Evolutionary conservation across 1,140 invertebrate genomes (phyloP).

Genomic region (Tetramorium parvispinum): DNA sequence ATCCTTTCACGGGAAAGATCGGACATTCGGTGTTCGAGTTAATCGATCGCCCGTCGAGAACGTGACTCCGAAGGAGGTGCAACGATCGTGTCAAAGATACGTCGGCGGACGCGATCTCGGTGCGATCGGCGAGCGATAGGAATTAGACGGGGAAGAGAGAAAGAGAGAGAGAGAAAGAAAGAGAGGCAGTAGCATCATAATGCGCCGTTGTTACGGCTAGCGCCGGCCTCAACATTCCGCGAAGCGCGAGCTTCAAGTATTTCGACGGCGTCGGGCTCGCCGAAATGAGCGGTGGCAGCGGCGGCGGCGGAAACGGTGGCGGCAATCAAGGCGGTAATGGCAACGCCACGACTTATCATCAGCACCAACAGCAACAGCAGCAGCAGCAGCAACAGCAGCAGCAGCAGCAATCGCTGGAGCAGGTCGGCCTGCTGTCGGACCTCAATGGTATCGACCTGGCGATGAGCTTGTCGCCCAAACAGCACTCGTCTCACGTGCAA

Average conservation of each 20-base stretch:
- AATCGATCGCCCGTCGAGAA: too few relatives aligned
- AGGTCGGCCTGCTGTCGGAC: constrained; percentile 89
- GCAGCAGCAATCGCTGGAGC: constrained; percentile 83
- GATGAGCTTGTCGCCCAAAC: constrained; percentile 95
- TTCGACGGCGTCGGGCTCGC: constrained; percentile 83
- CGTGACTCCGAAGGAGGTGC: background rate
- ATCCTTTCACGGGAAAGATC: background rate
- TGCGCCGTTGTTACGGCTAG: constrained; percentile 73
- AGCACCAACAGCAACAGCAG: constrained; percentile 80
- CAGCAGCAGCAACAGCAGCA: constrained; percentile 82
- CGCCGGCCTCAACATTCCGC: constrained; percentile 82
- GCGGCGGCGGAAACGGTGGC: constrained; percentile 78
- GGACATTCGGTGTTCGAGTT: background rate
- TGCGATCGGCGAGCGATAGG: background rate
- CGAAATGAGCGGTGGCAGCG: constrained; percentile 85
- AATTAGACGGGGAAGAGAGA: background rate
- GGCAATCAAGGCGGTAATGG: constrained; percentile 76
- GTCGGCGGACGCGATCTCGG: background rate
- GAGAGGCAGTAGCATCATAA: constrained; percentile 27
- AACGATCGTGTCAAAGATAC: background rate
- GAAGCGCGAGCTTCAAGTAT: constrained; percentile 83
- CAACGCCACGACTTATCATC: constrained; percentile 81
- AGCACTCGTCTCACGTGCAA: constrained; percentile 86
- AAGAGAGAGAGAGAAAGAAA: background rate
- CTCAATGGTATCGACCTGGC: constrained; percentile 94